Base-by-base conservation (phyloP, 1,140 invertebrate genomes). In the Venturia canescens region DNA sequence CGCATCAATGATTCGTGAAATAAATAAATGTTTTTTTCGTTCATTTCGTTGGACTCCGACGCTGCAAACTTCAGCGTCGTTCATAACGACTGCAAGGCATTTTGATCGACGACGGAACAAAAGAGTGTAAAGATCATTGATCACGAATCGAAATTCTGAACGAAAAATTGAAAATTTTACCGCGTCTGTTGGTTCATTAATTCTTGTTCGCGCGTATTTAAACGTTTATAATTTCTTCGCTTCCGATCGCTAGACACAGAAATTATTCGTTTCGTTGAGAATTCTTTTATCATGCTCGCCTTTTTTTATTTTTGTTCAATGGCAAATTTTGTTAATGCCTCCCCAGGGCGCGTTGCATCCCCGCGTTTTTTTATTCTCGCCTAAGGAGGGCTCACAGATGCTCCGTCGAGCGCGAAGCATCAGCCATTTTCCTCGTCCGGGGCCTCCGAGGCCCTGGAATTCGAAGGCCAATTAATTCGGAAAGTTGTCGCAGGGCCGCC, bases 401-500 rank as follows among this genome's bases (percentile, higher is more conserved):
- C 67, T 70, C 23, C 34, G 67, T n/a, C n/a, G n/a, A n/a, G 60
- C 60, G 48, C 44, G 76, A 29, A 26, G 3, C 66, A 75, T 70
- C 82, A 82, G 78, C 77, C 79, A 80, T 81, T 80, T 83, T 82
- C 75, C 60, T 31, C 66, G 13, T 76, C 16, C 18, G 69, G 66
- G 38, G 53, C 23, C 63, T 11, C 74, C 79, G 60, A 48, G 79
- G 27, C 18, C 70, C 48, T 66, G 82, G 82, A 83, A 83, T 83
- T 81, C 78, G 80, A 77, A 53, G 72, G 80, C 77, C 82, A 83
- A 81, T 83, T 78, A 83, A 83, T 81, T 82, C 74, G 44, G 26
- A 80, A 78, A 78, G 23, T 80, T 80, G 66, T 74, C 70, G 82
- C 60, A 63, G 48, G 63, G 60, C 50, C 78, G 48, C 69, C 67